These are phyloP conservation scores for Silurus meridionalis DNA, from an alignment of 2,113 vertebrate species.

Conservation along the genomic window DNA sequence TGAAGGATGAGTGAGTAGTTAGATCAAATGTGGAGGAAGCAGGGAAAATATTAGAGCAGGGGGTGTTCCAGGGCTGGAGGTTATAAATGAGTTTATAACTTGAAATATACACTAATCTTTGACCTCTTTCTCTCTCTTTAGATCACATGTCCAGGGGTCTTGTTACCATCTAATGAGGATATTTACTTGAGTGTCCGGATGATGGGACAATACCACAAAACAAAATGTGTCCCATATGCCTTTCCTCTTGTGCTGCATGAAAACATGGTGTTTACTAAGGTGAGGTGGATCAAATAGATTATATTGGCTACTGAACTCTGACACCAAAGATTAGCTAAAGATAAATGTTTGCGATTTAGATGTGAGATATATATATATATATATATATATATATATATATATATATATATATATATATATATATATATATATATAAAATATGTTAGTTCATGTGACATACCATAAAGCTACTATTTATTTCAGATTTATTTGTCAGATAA, in stretches of 20 bases:
- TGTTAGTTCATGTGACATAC: neutral
- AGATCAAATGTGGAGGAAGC: neutral
- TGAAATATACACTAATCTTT: neutral
- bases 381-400: neutral
- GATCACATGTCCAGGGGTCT: slow-evolving; percentile 87
- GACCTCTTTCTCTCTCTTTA: slow-evolving; percentile 56
- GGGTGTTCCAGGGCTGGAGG: neutral
- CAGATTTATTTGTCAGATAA: neutral
- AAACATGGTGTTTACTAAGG: slow-evolving; percentile 90
- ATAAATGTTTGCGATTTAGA: neutral
- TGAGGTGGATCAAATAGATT: slow-evolving; percentile 59
- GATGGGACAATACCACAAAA: slow-evolving; percentile 87
- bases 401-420: neutral
- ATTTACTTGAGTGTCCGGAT: slow-evolving; percentile 86
- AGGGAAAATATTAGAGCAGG: neutral
- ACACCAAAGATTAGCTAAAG: neutral
- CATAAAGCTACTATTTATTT: neutral
- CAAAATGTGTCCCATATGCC: slow-evolving; percentile 74
- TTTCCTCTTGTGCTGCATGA: slow-evolving; percentile 86
- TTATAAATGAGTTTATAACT: neutral
- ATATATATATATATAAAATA: neutral
- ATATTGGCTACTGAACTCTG: neutral
- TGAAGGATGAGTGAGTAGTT: neutral
- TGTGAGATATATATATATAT: neutral
- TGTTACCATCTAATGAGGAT: slow-evolving; percentile 76